A percentile compares a stretch with the other conserved stretches of the same genome.
phyloP scores from a whole-genome alignment of 2,113 vertebrate species.

The Eulemur rufifrons region DNA sequence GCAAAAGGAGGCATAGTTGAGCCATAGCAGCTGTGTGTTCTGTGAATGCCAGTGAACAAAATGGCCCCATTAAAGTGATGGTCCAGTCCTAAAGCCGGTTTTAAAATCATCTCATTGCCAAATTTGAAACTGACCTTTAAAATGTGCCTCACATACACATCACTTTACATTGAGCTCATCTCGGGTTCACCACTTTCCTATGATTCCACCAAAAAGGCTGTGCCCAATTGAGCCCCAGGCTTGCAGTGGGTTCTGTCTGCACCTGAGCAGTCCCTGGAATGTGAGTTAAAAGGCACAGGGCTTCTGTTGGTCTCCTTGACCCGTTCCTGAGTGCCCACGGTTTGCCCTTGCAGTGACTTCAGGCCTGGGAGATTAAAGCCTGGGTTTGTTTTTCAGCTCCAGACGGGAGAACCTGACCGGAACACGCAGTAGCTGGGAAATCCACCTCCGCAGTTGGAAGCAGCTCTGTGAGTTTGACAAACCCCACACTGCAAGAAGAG shows the following conservation, averaged over 20 bases:
- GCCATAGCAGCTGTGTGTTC: background rate
- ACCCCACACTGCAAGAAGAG: background rate
- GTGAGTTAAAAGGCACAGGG: background rate
- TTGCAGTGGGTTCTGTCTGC: background rate
- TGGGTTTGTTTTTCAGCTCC: background rate
- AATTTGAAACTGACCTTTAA: constrained; percentile 22
- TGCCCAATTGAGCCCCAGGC: background rate
- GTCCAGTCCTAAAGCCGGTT: background rate
- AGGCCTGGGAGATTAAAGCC: background rate
- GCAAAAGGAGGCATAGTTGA: background rate
- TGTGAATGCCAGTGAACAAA: background rate
- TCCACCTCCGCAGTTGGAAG: background rate
- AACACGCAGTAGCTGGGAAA: background rate
- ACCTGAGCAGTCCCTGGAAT: background rate
- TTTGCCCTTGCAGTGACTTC: background rate
- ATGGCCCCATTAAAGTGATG: background rate
- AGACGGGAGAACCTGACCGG: background rate
- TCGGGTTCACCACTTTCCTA: background rate
- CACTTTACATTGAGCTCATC: background rate
- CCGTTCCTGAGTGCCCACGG: background rate
- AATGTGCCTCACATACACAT: background rate
- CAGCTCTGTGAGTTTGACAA: background rate
- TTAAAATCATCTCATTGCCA: background rate
- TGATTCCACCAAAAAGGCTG: background rate
- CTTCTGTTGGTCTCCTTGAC: background rate